Evolutionary conservation across 2,888 invertebrate species (phyloP).

Genomic region (Nyleta sp.): DNA sequence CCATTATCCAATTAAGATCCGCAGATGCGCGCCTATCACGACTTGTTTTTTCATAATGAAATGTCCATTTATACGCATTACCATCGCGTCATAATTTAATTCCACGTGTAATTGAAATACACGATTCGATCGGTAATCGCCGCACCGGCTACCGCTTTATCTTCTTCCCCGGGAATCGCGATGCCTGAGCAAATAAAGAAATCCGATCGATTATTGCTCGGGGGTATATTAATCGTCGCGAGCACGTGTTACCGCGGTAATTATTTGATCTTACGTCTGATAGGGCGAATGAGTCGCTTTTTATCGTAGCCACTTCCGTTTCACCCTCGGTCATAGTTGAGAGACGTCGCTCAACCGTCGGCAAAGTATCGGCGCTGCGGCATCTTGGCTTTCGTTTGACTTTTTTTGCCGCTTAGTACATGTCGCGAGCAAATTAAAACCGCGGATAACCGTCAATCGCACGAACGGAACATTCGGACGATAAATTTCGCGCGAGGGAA

Average conservation of each 20-base stretch:
- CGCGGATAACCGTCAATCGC: conserved; percentile 48
- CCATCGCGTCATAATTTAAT: conserved; percentile 50
- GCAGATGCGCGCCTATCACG: conserved; percentile 26
- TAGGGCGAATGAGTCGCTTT: conserved; percentile 47
- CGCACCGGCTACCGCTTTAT: conserved; percentile 10
- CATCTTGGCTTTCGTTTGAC: conserved; percentile 44
- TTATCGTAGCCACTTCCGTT: conserved; percentile 49
- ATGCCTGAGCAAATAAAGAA: conserved; percentile 37
- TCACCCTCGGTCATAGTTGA: conserved; percentile 52
- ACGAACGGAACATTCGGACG: conserved; percentile 3
- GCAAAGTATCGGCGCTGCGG: conserved; percentile 53
- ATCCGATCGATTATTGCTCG: conserved; percentile 37
- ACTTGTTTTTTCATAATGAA: conserved; percentile 52
- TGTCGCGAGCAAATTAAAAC: conserved; percentile 45
- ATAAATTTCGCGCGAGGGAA: conserved; percentile 34
- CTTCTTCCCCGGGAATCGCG: not conserved
- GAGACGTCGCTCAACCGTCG: conserved; percentile 55
- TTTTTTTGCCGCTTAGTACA: conserved; percentile 15
- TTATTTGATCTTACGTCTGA: conserved; percentile 50
- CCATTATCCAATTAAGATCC: conserved; percentile 63
- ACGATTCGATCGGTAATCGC: conserved; percentile 34
- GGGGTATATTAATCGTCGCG: conserved; percentile 32
- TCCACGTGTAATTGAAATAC: conserved; percentile 47
- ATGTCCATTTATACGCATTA: conserved; percentile 50
- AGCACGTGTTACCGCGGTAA: conserved; percentile 52